phyloP scores from a whole-genome alignment of 2,113 vertebrate species.

The Pelobates fuscus region DNA sequence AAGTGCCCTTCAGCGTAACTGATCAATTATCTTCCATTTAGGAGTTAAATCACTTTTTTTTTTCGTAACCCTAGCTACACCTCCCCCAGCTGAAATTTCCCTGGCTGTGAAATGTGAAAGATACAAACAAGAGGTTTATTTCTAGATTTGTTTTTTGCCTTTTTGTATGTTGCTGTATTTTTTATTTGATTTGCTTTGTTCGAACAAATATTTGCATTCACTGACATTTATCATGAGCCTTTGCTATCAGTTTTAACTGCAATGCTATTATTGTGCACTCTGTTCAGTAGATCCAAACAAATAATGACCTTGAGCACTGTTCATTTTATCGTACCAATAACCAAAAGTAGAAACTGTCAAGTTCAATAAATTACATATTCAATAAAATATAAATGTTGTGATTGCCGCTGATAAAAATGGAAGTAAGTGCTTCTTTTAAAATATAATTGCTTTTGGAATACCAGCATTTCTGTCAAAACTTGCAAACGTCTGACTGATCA shows the following conservation, averaged over 20 bases:
- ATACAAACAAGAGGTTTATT: too few species aligned
- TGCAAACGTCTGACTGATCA: slow-evolving; percentile 3
- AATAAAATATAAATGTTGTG: slow-evolving; percentile 19
- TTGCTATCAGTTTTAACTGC: background rate
- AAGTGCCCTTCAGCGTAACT: too few species aligned
- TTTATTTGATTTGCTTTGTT: background rate
- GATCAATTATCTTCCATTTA: too few species aligned
- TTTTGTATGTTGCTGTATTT: too few species aligned
- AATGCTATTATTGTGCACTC: background rate
- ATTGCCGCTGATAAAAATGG: slow-evolving; percentile 17
- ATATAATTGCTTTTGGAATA: slow-evolving; percentile 26
- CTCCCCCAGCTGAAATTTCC: too few species aligned
- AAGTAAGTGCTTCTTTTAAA: slow-evolving; percentile 13
- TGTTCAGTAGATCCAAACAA: background rate
- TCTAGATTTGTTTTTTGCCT: too few species aligned
- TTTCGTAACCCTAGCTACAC: too few species aligned
- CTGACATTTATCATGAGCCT: background rate
- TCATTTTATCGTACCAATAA: background rate
- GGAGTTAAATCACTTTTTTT: too few species aligned
- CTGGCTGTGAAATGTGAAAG: too few species aligned
- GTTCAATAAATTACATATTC: background rate
- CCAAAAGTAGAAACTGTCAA: background rate
- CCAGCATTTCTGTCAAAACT: slow-evolving; percentile 21
- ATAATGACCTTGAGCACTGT: background rate
- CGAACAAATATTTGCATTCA: too few species aligned